phyloP scores from a whole-genome alignment of 1,140 invertebrate genomes.

The Akabosia matsudoensis region DNA sequence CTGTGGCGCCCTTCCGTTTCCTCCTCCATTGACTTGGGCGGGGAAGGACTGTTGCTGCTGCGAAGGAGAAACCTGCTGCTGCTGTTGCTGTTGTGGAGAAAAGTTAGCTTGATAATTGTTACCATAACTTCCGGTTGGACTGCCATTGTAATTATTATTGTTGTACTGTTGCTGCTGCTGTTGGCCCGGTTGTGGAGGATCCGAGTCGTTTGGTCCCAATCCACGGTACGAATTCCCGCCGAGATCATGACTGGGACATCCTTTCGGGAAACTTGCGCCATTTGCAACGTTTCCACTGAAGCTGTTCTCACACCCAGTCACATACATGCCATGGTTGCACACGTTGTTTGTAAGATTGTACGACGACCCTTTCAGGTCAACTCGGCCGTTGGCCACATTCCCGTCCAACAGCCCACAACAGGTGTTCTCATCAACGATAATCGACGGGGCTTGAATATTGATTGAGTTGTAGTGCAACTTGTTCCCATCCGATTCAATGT shows the following conservation, averaged over 20 bases:
- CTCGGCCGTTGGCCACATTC: constrained; percentile 44
- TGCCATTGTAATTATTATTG: constrained; percentile 1
- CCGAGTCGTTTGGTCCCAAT: constrained; percentile 42
- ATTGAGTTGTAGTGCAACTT: constrained; percentile 42
- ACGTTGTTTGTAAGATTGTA: constrained; percentile 42
- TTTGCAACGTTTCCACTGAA: constrained; percentile 43
- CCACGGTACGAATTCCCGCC: constrained; percentile 44
- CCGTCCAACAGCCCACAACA: constrained; percentile 43
- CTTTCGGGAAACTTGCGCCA: constrained; percentile 43
- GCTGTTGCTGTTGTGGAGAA: background rate
- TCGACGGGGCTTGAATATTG: constrained; percentile 44
- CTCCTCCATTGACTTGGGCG: constrained; percentile 26
- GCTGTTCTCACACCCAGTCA: constrained; percentile 40
- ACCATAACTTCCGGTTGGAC: background rate
- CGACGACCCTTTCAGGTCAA: constrained; percentile 40
- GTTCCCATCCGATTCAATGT: constrained; percentile 37
- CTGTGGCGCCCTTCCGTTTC: constrained; percentile 14
- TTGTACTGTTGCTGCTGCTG: constrained; percentile 19
- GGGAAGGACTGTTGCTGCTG: constrained; percentile 17
- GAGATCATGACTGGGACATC: constrained; percentile 37
- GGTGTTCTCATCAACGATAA: constrained; percentile 37
- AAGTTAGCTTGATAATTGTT: background rate
- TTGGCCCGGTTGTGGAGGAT: constrained; percentile 35
- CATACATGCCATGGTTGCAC: constrained; percentile 44
- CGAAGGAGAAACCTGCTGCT: background rate